phyloP scores from a whole-genome alignment of 2,113 vertebrate genomes.

The Indicator maculatus region DNA sequence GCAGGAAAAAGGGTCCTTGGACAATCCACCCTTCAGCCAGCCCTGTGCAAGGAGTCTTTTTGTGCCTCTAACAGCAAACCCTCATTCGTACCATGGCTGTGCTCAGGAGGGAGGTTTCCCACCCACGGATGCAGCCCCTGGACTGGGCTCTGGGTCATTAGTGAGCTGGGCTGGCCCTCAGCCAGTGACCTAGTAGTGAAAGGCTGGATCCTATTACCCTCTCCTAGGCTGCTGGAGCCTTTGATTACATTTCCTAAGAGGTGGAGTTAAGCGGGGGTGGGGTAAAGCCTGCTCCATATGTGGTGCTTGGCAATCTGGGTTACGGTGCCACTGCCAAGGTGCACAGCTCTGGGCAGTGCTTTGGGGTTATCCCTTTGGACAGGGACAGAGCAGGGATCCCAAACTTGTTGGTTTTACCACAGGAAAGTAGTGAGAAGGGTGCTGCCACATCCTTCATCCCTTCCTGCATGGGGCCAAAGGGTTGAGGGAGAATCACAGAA shows the following conservation, averaged over 20 bases:
- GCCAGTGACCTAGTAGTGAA: slow-evolving; percentile 65
- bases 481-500: too few species aligned
- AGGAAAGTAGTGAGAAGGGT: not conserved
- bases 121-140: fast-evolving
- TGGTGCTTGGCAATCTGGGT: not conserved
- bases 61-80: not conserved
- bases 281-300: slow-evolving; percentile 7
- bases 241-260: slow-evolving; percentile 64
- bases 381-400: not conserved
- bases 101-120: not conserved
- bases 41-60: not conserved
- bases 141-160: slow-evolving; percentile 7
- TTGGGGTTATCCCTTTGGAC: fast-evolving
- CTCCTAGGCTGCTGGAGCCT: not conserved
- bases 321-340: not conserved
- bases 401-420: not conserved
- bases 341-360: fast-evolving
- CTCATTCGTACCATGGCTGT: fast-evolving
- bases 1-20: not conserved
- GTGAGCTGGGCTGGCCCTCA: not conserved
- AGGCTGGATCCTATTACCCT: slow-evolving; percentile 62
- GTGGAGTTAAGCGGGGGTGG: not conserved
- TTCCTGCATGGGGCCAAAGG: not conserved
- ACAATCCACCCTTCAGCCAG: not conserved
- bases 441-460: fast-evolving